Base-by-base conservation (phyloP, 2,888 invertebrate species). In the Linnaemya vulpina region DNA sequence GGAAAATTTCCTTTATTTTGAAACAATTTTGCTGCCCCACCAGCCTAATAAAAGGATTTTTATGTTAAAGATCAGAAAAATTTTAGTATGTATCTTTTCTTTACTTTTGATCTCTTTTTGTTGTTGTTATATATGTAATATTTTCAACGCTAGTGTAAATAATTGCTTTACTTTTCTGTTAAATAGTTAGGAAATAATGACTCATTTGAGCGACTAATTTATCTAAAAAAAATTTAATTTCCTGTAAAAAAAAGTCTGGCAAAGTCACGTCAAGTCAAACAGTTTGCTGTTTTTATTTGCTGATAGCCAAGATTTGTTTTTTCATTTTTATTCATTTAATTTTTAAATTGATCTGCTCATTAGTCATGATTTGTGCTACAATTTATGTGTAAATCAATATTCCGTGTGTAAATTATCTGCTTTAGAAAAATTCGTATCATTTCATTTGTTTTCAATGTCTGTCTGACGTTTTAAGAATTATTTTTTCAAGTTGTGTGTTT, bases 241-340 rank as follows among this genome's bases (percentile, higher is more conserved):
- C 53, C 63, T 65, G 53, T 35, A 15, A 40, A 25, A 70, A 30
- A 25, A 65, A 65, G 46, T 46, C n/a, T 70, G 62, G n/a, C 25
- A 62, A 78, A 78, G 67, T 78, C 70, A 78, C 78, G 78, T 78
- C 63, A 63, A 25, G 1, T 63, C 53, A 40, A 40, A 43, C 63
- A n/a, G 20, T 20, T 60, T 35, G 20, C 17, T 15, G n/a, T 38
- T 20, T n/a, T 65, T 65, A n/a, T 38, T 22, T 62, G 58, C 30
- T 22, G 55, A 55, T 65, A 63, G 43, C 13, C 20, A 55, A 35
- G 15, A 22, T 15, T 38, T 15, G 9, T 46, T 20, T 15, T 51
- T 60, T 30, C 30, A 17, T 17, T 15, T 49, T 62, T 35, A 46
- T 38, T 63, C 22, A 51, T 74, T 62, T 62, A 20, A 62, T 58